Base-by-base conservation (phyloP, 2,113 vertebrate genomes). In the Sapayoa aenigma region DNA sequence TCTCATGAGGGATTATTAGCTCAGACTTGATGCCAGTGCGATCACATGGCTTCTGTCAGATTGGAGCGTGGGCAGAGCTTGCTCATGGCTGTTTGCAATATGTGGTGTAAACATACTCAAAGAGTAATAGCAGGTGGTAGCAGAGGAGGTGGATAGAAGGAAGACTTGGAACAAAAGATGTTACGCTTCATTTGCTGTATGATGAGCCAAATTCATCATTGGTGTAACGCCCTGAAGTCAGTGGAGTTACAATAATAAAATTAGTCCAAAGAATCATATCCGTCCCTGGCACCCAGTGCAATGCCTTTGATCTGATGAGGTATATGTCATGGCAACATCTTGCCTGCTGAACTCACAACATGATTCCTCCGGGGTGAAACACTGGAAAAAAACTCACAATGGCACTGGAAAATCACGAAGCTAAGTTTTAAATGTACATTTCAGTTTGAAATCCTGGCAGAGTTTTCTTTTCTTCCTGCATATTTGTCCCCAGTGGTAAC, bases 71-170 rank as follows among this genome's bases (percentile, higher is more conserved):
- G 95, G 96, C 91, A 96, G 93, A 89, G 91, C 93, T 96, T 92
- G 91, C 94, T 96, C 94, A 84, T 96, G 94, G 76, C 93, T 96
- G 89, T 95, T 97, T 97, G 93, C 95, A 96, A 91, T 96, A 96
- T 91, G 93, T 94, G 94, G 80, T 89, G 73, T 93, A 96, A 95
- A 97, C 93, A 96, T 75, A 94, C 80, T 74, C 94, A 91, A 95
- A 94, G 94, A 97, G 92, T 91, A 94, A 93, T 93, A 96, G 92
- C 95, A 96, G 92, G 94, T 95, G 93, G 94, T 96, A 90, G 94
- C 92, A 95, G 93, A 96, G 93, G 92, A 96, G 89, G 93, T 94
- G 44, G 80, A 78, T 84, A 53, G 90, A 95, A 78, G 56, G 79
- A 90, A 93, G 82, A 62, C 72, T 94, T 92, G 86, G 90, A 93